Evolutionary conservation across 2,113 vertebrate species (phyloP), one percentile per base, ranked within the genome.

Genomic region (Acanthochromis polyacanthus): DNA sequence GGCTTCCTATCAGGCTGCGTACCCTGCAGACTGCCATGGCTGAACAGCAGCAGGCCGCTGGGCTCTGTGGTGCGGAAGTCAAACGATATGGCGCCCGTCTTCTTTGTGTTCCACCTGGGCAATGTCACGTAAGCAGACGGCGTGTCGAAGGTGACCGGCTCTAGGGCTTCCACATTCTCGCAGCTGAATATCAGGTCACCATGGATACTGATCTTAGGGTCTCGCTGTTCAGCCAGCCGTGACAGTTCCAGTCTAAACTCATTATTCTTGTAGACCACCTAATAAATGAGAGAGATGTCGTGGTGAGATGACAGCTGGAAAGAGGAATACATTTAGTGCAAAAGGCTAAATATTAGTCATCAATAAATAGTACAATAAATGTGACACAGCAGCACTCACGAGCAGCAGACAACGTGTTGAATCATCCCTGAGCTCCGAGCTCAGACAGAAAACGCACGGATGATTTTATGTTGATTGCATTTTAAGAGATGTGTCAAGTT

Each of bases 221-320:
- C 97, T 0, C 92, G 95, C 81, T 95, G 95, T 67, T 96, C 96
- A 10, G 97, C 97, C 89, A 98, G 93, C 9, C 93, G 96, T 15
- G 97, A 99, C 23, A 99, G 94, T 51, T 97, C 97, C 92, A 99
- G 94, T 88, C 96, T 96, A 89, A 98, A 97, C 93, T 99, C 97
- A 20, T 97, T 98, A 94, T 99, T 99, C 93, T 96, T 98, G 91
- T 99, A 99, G 72, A 99, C 95, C 84, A 99, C 97, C 97, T 85
- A 78, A 75, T 84, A 73, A 89, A 87, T 16, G 67, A 84, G 60
- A 86, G 78, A 85, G 71, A 87, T 65, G 71, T 79, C 1, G 38
- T 40, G 20, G 66, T 89, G 75, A 83, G 83, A 71, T 77, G 79
- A 86, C 72, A 82, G 83, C 51, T 46, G 55, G 63, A 61, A 20